Percentiles rank a stretch among this genome's conserved stretches.
phyloP scores from a whole-genome alignment of 2,888 invertebrate species.

The Melinaea marsaeus region DNA sequence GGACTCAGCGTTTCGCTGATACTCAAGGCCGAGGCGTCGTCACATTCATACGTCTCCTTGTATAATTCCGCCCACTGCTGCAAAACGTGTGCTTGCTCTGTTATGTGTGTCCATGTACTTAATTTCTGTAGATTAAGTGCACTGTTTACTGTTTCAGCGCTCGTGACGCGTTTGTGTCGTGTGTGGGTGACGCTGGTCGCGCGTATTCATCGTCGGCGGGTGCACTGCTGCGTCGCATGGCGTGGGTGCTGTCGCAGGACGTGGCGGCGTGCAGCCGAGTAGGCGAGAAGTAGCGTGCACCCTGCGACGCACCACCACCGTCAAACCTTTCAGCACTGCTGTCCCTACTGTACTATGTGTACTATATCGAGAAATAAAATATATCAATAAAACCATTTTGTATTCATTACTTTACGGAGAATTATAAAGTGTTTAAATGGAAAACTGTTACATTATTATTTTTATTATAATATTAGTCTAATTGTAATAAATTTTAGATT shows the following conservation, averaged over 20 bases:
- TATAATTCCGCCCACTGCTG: no score
- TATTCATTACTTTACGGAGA: no score
- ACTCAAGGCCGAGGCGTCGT: no score
- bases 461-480: no score
- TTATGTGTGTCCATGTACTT: no score
- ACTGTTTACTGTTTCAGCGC: constrained; percentile 45
- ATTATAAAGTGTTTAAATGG: no score
- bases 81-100: no score
- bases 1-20: no score
- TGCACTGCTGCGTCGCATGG: constrained; percentile 59
- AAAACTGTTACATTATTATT: no score
- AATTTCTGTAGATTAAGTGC: background rate
- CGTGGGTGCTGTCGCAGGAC: constrained; percentile 68
- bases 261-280: constrained; percentile 56
- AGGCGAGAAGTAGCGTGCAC: constrained; percentile 45
- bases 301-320: constrained; percentile 52
- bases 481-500: no score
- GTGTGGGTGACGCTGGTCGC: constrained; percentile 58
- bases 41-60: no score
- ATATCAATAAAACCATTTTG: no score
- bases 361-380: constrained; percentile 38
- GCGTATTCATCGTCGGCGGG: constrained; percentile 54
- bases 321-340: constrained; percentile 41
- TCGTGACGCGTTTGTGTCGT: constrained; percentile 62
- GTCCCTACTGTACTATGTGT: constrained; percentile 51